Evolutionary conservation across 2,797 vertebrate genomes (phyloP).

Genomic region (Hydrolagus colliei): DNA sequence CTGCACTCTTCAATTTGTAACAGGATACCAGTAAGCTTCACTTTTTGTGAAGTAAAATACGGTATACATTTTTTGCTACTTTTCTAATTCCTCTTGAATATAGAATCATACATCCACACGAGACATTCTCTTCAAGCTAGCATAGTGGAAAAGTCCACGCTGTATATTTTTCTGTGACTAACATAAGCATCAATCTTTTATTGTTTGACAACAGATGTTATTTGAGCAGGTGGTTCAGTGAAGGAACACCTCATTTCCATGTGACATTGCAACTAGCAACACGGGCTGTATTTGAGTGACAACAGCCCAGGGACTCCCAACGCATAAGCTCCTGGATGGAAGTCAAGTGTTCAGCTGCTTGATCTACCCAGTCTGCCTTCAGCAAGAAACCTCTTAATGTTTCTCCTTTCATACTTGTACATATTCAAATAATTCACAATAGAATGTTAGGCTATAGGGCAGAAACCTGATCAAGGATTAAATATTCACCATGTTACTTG

Average conservation of each 20-base stretch:
- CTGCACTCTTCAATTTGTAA: slow-evolving; percentile 43
- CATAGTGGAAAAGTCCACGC: background rate
- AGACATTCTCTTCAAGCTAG: background rate
- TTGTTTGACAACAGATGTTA: background rate
- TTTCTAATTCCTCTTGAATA: no score
- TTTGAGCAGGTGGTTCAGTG: background rate
- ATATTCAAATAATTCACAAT: slow-evolving; percentile 3
- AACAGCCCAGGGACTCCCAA: background rate
- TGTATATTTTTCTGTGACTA: background rate
- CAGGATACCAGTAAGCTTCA: slow-evolving; percentile 40
- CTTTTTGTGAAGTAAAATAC: slow-evolving; percentile 2
- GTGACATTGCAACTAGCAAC: background rate
- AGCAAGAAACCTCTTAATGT: background rate
- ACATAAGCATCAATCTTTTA: background rate
- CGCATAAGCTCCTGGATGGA: background rate
- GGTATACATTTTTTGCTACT: background rate
- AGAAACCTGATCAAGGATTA: background rate
- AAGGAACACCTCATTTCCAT: background rate
- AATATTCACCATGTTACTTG: background rate
- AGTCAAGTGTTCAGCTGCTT: background rate
- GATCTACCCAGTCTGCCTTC: background rate
- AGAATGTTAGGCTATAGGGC: background rate
- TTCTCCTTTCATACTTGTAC: background rate
- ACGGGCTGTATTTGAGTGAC: background rate
- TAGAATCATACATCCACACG: no score